phyloP scores from a whole-genome alignment of 2,888 invertebrate genomes.

The Mycalesis mineus region DNA sequence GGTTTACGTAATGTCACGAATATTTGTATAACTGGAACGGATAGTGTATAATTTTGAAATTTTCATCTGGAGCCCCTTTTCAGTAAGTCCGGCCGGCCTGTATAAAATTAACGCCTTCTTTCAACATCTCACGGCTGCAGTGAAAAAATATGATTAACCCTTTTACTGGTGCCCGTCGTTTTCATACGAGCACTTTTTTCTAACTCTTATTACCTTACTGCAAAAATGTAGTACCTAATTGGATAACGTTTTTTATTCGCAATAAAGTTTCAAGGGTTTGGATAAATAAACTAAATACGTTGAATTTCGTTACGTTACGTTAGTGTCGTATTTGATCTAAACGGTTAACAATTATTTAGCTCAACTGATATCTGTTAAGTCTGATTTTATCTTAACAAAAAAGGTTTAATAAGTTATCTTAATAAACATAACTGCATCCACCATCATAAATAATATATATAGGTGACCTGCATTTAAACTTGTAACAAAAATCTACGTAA shows the following conservation, averaged over 20 bases:
- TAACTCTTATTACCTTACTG: slow-evolving; percentile 10
- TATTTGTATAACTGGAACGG: neutral
- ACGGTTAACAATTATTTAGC: too few species aligned
- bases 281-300: neutral
- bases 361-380: too few species aligned
- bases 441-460: too few species aligned
- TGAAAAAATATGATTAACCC: slow-evolving; percentile 28
- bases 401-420: too few species aligned
- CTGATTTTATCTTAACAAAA: too few species aligned
- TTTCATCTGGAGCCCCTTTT: slow-evolving; percentile 20
- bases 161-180: slow-evolving; percentile 16
- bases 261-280: neutral
- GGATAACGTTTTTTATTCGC: neutral
- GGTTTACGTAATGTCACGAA: too few species aligned
- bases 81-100: slow-evolving; percentile 24
- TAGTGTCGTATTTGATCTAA: too few species aligned
- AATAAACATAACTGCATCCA: too few species aligned
- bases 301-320: too few species aligned
- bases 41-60: slow-evolving; percentile 47
- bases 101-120: slow-evolving; percentile 45
- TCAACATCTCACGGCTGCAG: slow-evolving; percentile 40
- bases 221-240: slow-evolving; percentile 2
- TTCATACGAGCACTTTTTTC: slow-evolving; percentile 20
- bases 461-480: too few species aligned
- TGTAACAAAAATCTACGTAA: too few species aligned